Conservation (phyloP, 2,888 invertebrate genomes). For the Fissipunctia ypsillon region DNA sequence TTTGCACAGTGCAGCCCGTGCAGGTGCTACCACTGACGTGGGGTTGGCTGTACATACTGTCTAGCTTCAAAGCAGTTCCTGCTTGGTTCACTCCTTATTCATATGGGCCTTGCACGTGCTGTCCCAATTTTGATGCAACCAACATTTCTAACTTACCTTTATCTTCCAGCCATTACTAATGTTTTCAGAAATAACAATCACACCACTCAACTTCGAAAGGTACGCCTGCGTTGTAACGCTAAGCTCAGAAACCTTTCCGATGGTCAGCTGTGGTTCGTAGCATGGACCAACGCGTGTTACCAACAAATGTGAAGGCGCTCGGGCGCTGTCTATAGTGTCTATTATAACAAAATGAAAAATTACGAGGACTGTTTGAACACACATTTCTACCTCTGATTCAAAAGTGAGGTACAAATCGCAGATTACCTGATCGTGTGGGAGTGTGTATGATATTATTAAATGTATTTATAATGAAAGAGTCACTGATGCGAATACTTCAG, state of each 20-base stretch:
- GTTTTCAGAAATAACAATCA: conserved; percentile 72
- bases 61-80: background rate
- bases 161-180: conserved; percentile 77
- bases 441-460: conserved; percentile 7
- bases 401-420: conserved; percentile 10
- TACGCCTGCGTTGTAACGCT: conserved; percentile 71
- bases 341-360: conserved; percentile 1
- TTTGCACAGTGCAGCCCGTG: background rate
- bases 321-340: conserved; percentile 14
- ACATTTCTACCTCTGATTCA: conserved; percentile 24
- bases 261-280: conserved; percentile 37
- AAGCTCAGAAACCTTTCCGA: conserved; percentile 72
- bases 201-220: conserved; percentile 73
- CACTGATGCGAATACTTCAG: background rate
- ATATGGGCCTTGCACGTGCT: background rate
- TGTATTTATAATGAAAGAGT: conserved; percentile 48
- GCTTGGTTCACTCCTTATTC: background rate
- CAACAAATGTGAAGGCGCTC: conserved; percentile 74
- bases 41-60: background rate
- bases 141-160: conserved; percentile 66
- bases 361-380: conserved; percentile 5
- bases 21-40: background rate
- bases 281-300: conserved; percentile 76
- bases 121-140: background rate
- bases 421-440: background rate